Base-by-base conservation (phyloP, 1,140 invertebrate genomes). In the Hyles vespertilio region DNA sequence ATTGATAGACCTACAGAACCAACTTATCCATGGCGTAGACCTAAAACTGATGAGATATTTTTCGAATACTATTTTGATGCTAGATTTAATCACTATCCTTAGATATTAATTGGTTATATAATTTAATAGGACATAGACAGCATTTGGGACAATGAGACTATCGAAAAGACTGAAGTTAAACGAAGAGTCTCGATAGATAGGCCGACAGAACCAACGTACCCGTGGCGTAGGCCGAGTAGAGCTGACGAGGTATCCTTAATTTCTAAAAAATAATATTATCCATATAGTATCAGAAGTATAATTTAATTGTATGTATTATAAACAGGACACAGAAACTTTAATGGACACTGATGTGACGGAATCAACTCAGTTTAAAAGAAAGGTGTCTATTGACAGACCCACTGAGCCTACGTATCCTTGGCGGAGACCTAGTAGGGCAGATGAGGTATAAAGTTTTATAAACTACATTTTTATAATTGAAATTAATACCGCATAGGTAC, bases 211-310 rank as follows among this genome's bases (percentile, higher is more conserved):
- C 62, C 67, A 33, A 69, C 52, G 32, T 72, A 69, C 52, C 72
- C 74, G 45, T 79, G 77, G 74, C 70, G 71, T 46, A 56, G 54
- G 58, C 58, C 34, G 50, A 77, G 56, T 36, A 49, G 66, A 61
- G 52, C 51, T 32, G 65, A 74, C 11, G 70, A 78, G 64, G 75
- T 77, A 77, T 51, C 52, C 50, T 55, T 48, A 59, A 40, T 40
- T 48, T 10, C n/a, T 11, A 48, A 48, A 5, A 10, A 5, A 48
- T 4, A 48, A 11, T n/a, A 48, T 5, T 10, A 48, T 5, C 5
- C 2, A 22, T 22, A 5, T 10, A 22, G 5, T 48, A 48, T 5
- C 7, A 10, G 7, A 48, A 48, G n/a, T 11, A 2, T 48, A 48
- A 48, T 5, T 11, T 5, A 48, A 48, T 10, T 48, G n/a, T 11